Evolutionary conservation across 2,113 vertebrate species (phyloP), one percentile per base, ranked within the genome.

Genomic region (Bujurquina vittata): DNA sequence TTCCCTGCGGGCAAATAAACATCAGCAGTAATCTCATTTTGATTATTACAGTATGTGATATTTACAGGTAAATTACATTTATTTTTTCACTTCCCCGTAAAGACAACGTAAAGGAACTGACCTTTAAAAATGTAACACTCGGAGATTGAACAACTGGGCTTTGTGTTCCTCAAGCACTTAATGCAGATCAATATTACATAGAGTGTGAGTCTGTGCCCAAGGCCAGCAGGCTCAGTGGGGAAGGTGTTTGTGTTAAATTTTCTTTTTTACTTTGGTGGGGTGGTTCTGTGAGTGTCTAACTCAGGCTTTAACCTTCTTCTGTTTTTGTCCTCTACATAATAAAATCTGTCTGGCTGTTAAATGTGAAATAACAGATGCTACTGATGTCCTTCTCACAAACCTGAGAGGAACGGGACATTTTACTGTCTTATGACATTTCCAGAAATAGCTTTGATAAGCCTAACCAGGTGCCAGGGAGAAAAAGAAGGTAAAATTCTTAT

Each of bases 261-360:
- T 60, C 57, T 81, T 76, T 35, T 1, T 14, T 59, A 49, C 60
- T 58, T 73, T 49, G 79, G 22, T 0, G 17, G 56, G 35, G 15
- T 49, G 63, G 49, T 52, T 69, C 43, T 62, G 74, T 29, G 56
- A 20, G n/a, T 75, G 72, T 77, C 43, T 84, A 29, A 81, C 57
- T 80, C 86, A 72, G 59, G 73, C 26, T 84, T 83, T 88, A 84
- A 87, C 87, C 81, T 92, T 82, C 75, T 54, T 35, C 40, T 65
- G 59, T 74, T 87, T 83, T 87, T 88, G 29, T 91, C 73, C 54
- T 75, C 55, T 31, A 55, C 77, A 77, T 84, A 81, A 89, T 88
- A 75, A 82, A 87, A 81, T 84, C 35, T 85, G 61, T 74, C 74
- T 77, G 40, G 23, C 40, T 59, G 35, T 58, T 81, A 29, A 89